A percentile compares a stretch with the other conserved stretches of the same genome.
These are phyloP conservation scores for Caenorhabditis doughertyi DNA, from an alignment of 2,888 invertebrate genomes.

Conservation along the genomic window DNA sequence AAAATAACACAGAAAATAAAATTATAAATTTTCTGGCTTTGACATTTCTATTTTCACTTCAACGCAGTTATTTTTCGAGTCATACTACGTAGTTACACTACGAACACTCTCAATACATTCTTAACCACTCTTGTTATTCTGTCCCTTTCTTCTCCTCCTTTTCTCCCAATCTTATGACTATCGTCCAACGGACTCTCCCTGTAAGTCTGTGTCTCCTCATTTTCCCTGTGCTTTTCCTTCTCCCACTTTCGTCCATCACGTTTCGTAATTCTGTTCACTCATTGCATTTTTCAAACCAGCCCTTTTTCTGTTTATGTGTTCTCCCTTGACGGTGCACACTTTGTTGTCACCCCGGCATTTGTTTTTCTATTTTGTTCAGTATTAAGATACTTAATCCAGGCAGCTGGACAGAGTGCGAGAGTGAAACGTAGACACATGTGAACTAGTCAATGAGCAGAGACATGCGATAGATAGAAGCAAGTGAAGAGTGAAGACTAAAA, in stretches of 20 bases:
- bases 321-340: not conserved
- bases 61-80: too few species aligned
- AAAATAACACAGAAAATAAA: too few species aligned
- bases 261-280: not conserved
- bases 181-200: slow-evolving; percentile 26
- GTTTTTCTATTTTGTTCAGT: too few species aligned
- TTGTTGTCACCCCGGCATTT: not conserved
- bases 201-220: slow-evolving; percentile 19
- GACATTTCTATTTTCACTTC: too few species aligned
- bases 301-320: not conserved
- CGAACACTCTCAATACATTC: not conserved
- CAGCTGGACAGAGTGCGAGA: not conserved
- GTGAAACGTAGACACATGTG: not conserved
- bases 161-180: slow-evolving; percentile 20
- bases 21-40: too few species aligned
- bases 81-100: too few species aligned
- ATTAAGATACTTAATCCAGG: not conserved
- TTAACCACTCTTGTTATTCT: not conserved
- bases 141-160: not conserved
- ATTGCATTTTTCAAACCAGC: not conserved
- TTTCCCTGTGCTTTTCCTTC: slow-evolving; percentile 10
- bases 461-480: slow-evolving; percentile 21
- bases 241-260: not conserved
- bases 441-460: slow-evolving; percentile 10
- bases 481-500: not conserved